Evolutionary conservation across 2,113 vertebrate species (phyloP), one percentile per base, ranked within the genome.

Genomic region (Pyxicephalus adspersus): DNA sequence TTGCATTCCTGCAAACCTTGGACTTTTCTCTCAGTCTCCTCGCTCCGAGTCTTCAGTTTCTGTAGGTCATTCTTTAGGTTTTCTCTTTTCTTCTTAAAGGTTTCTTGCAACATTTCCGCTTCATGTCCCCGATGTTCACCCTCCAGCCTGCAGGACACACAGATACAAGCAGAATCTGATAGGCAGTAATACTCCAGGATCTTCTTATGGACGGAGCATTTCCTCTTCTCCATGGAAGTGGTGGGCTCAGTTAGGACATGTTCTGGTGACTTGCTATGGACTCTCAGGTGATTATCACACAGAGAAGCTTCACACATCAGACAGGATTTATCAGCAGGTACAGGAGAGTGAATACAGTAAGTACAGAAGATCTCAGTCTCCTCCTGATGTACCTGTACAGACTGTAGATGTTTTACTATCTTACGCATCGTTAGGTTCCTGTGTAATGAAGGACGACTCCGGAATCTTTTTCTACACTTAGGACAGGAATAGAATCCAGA

Each of bases 121-220:
- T 26, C 38, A 15, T 94, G 92, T 45, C 85, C 64, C 1, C 87
- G 89, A 86, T n/a, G n/a, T n/a, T n/a, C n/a, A n/a, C n/a, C n/a
- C n/a, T n/a, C n/a, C n/a, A n/a, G n/a, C n/a, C n/a, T 94, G 93
- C 92, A 94, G 79, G 93, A 88, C 0, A 89, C 93, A 83, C 93
- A 94, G 67, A 94, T 90, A 63, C 91, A 94, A 80, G 86, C 70
- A 1, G n/a, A 55, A 25, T 93, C 94, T 58, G 91, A 87, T 0
- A 81, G 85, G 55, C 93, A 94, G 90, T 91, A 94, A 88, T 94
- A 92, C 0, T 91, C 89, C 87, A 92, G n/a, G n/a, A n/a, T n/a
- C n/a, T n/a, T n/a, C n/a, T n/a, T n/a, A n/a, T n/a, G n/a, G n/a
- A n/a, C n/a, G 79, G 88, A 90, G 81, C 93, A 94, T 64, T 64